Conservation (phyloP, 1,140 invertebrate genomes). For the Physella acuta region DNA sequence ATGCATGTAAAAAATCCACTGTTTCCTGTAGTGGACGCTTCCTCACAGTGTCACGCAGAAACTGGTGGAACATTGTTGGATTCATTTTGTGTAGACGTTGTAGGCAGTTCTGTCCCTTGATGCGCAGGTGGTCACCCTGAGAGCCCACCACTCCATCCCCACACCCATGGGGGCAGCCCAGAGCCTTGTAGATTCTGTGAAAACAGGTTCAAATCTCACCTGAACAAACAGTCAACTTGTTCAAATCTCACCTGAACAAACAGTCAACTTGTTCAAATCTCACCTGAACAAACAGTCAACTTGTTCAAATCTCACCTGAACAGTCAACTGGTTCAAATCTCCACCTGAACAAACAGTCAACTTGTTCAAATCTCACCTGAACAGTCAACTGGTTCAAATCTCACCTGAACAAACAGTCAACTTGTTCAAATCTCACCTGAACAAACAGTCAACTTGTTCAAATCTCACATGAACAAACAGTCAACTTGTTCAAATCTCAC, state of each 20-base stretch:
- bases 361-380: too few relatives aligned
- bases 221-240: slow-evolving; percentile 59
- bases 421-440: too few relatives aligned
- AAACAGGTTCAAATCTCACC: slow-evolving; percentile 63
- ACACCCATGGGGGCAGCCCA: slow-evolving; percentile 92
- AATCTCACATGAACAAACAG: too few relatives aligned
- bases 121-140: slow-evolving; percentile 67
- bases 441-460: too few relatives aligned
- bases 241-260: not conserved
- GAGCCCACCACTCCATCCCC: slow-evolving; percentile 74
- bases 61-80: slow-evolving; percentile 66
- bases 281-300: too few relatives aligned
- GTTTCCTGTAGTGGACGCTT: slow-evolving; percentile 77
- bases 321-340: too few relatives aligned
- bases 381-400: too few relatives aligned
- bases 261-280: too few relatives aligned
- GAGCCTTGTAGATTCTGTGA: slow-evolving; percentile 76
- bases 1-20: slow-evolving; percentile 91
- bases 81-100: slow-evolving; percentile 67
- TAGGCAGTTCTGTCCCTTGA: slow-evolving; percentile 83
- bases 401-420: too few relatives aligned
- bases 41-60: slow-evolving; percentile 77
- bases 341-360: too few relatives aligned
- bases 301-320: too few relatives aligned
- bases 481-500: too few relatives aligned